Base-by-base conservation (phyloP, 64 coral and sea anemone genomes). In the Acropora yongei region DNA sequence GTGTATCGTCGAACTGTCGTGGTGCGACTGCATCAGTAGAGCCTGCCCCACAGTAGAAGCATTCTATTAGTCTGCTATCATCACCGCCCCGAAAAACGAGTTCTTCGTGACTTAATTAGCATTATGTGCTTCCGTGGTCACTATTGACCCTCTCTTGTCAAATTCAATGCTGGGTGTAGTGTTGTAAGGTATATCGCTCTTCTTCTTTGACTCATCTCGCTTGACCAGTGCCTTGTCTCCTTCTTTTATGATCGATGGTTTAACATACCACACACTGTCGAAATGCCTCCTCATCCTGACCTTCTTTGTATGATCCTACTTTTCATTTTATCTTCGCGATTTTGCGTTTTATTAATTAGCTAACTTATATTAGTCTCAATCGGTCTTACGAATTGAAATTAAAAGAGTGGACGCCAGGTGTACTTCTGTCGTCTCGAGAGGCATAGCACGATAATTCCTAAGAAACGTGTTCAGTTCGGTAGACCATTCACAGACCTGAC, bases 361-460 rank as follows among this genome's bases (percentile, higher is more conserved):
- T n/a, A n/a, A n/a, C n/a, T n/a, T n/a, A n/a, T n/a, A n/a, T 87
- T 93, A n/a, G 65, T 88, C 19, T 77, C 46, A 9, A 82, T 40
- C 4, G 92, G 65, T 1, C 68, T 11, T 55, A 50, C 79, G 57
- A 74, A 86, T n/a, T n/a, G n/a, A n/a, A n/a, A n/a, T n/a, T n/a
- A n/a, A 93, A 10, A 93, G 42, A 5, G 72, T 84, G 5, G 82
- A 86, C 68, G 82, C 72, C 47, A 57, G 41, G 68, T 0, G 9
- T 78, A 41, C 1, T 51, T 47, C 18, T 72, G n/a, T 87, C 39
- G 82, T 63, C 18, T 71, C 78, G 58, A 86, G 82, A 14, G 90
- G 51, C 7, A 74, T 92, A 40, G 90, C 72, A 19, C 82, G 4
- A 14, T 87, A 92, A 44, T 92, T 92, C 11, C 55, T 58, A 12